Evolutionary conservation across 37 sponge, comb jelly and placozoan genomes (phyloP).

Genomic region (Oopsacas minuta): DNA sequence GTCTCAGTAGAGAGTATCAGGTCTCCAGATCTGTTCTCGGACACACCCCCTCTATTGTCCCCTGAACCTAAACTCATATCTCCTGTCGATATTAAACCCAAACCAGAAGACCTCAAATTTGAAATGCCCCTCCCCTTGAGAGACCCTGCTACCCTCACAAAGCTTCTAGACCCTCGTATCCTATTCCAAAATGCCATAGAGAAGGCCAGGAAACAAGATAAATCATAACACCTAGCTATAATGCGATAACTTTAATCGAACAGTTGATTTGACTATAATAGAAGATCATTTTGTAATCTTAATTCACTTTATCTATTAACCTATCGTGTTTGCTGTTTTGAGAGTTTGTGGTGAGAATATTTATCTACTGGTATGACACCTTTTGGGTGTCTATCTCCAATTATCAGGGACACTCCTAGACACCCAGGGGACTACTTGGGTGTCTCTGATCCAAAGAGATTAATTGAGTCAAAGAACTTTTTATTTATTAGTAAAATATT

Average conservation of each 20-base stretch:
- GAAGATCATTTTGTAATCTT: background rate
- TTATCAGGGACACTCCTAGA: too few species aligned
- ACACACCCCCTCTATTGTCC: background rate
- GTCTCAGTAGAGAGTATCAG: background rate
- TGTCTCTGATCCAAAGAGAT: too few species aligned
- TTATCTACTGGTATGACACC: too few species aligned
- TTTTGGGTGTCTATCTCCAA: too few species aligned
- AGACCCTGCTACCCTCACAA: conserved; percentile 24
- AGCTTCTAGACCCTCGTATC: conserved; percentile 38
- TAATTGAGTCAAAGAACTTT: too few species aligned
- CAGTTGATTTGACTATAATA: background rate
- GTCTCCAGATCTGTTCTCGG: background rate
- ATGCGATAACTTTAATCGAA: background rate
- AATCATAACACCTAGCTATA: background rate
- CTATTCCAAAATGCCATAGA: conserved; percentile 29
- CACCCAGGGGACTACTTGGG: too few species aligned
- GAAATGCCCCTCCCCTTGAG: conserved; percentile 35
- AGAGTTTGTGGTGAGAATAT: too few species aligned
- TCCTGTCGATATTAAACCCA: background rate
- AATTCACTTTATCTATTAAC: background rate
- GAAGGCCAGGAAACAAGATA: background rate
- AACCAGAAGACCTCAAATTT: background rate
- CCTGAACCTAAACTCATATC: background rate
- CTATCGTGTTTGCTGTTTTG: too few species aligned
- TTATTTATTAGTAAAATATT: too few species aligned